A percentile compares a stretch with the other conserved stretches of the same genome.
Evolutionary conservation across 2,797 vertebrate species (phyloP).

Genomic region (Semaprochilodus insignis): DNA sequence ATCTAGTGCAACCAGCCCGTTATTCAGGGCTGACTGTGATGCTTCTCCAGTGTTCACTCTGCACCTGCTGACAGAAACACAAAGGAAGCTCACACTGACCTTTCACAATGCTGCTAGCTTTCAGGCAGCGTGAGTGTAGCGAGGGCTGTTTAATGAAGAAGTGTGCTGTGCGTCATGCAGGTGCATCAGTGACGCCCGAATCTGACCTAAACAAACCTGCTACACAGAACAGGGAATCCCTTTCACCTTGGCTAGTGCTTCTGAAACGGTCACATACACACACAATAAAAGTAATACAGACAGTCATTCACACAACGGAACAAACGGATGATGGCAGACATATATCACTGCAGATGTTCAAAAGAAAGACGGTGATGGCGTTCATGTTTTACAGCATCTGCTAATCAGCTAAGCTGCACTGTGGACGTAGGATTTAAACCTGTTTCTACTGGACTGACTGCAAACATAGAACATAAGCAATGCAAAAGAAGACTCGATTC

Average conservation of each 20-base stretch:
- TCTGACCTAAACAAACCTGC: neutral
- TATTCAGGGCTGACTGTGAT: too few species aligned
- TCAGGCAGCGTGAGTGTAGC: neutral
- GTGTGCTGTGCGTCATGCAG: neutral
- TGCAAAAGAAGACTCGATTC: too few species aligned
- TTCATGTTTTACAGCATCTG: too few species aligned
- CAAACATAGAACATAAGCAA: neutral
- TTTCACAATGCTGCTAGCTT: neutral
- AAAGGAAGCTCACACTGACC: neutral
- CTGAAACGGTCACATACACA: neutral
- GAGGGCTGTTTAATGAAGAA: neutral
- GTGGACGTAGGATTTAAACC: too few species aligned
- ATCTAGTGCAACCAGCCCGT: too few species aligned
- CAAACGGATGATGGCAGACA: too few species aligned
- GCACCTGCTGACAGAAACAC: neutral
- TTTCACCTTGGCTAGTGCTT: neutral
- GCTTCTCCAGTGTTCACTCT: neutral
- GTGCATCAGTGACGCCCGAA: neutral
- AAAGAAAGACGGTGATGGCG: too few species aligned
- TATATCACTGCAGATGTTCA: too few species aligned
- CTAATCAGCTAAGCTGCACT: too few species aligned
- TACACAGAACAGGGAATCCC: conserved; percentile 3
- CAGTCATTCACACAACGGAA: neutral
- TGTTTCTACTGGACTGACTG: too few species aligned
- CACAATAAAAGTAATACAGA: neutral